Base-by-base conservation (phyloP, 2,888 invertebrate species). In the Amphipyra berbera region DNA sequence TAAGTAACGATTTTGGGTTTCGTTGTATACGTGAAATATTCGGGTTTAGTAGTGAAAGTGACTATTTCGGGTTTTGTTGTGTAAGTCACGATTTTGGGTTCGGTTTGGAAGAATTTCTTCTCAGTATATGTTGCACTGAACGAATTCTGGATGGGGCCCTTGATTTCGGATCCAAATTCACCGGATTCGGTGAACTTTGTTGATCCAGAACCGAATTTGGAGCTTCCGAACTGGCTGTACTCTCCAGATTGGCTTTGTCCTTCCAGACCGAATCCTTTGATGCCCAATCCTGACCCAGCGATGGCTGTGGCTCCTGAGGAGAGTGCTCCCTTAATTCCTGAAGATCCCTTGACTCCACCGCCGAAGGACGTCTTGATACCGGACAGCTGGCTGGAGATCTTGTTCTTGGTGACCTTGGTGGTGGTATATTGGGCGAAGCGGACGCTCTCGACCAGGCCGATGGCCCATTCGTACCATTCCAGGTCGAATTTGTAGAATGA, bases 401-500 rank as follows among this genome's bases (percentile, higher is more conserved):
- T 88, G 33, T 21, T 21, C 21, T 21, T 21, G 3, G 21, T 86
- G 14, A 84, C 52, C 27, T 87, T 88, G 33, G 85, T 82, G n/a
- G 76, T 78, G n/a, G 80, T 82, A 81, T 69, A 92, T 52, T 91
- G 86, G 0, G 90, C 82, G 82, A 91, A 95, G 1, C 92, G 78
- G 0, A 88, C 86, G 75, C 93, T 93, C 60, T 94, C 93, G 9
- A 90, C 84, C 0, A 94, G 81, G 0, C 95, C 93, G 33, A 95
- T 93, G 0, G 94, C 91, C 92, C 94, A 95, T 76, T 94, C 88
- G 85, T 95, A 95, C 96, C 96, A 96, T 79, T 95, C 95, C 2
- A 96, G 78, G 82, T 96, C 96, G 79, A 96, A 96, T 73, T 95
- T 96, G 88, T 94, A 95, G 92, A 96, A 96, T 1, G 93, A 95